Evolutionary conservation across 2,113 vertebrate genomes (phyloP).

Genomic region (Phrynocephalus versicolor): DNA sequence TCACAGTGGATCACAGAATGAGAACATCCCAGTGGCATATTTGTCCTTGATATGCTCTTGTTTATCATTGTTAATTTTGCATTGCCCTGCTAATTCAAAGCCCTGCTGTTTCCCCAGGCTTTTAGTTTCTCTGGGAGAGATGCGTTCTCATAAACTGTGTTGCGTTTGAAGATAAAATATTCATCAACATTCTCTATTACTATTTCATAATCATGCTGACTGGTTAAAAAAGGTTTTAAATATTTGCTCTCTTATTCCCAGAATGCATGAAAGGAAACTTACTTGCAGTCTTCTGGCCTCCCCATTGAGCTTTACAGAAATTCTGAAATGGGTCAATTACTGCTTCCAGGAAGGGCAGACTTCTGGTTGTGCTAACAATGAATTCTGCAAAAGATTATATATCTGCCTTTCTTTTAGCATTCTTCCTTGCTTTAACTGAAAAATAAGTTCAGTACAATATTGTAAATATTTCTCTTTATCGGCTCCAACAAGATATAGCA

Average conservation of each 20-base stretch:
- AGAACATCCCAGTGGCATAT: not conserved
- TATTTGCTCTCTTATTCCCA: slow-evolving; percentile 13
- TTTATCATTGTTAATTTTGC: slow-evolving; percentile 35
- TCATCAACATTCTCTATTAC: slow-evolving; percentile 29
- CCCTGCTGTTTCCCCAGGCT: slow-evolving; percentile 20
- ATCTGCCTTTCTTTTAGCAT: not conserved
- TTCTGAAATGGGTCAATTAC: not conserved
- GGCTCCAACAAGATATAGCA: not conserved
- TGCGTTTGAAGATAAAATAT: slow-evolving; percentile 40
- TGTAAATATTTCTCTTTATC: not conserved
- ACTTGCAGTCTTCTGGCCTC: not conserved
- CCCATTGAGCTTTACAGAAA: not conserved
- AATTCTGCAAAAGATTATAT: accelerated
- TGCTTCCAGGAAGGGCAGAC: not conserved
- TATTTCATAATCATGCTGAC: slow-evolving; percentile 39
- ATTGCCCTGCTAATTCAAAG: slow-evolving; percentile 22
- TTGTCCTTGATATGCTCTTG: slow-evolving; percentile 34
- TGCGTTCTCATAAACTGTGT: not conserved
- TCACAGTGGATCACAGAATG: not conserved
- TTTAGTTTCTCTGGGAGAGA: slow-evolving; percentile 30
- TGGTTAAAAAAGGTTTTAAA: slow-evolving; percentile 29
- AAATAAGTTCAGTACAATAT: not conserved
- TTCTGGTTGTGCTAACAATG: slow-evolving; percentile 20
- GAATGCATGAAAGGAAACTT: not conserved
- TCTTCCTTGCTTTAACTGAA: not conserved